phyloP scores from a whole-genome alignment of 2,888 invertebrate genomes.

The Falcaria lacertinaria region DNA sequence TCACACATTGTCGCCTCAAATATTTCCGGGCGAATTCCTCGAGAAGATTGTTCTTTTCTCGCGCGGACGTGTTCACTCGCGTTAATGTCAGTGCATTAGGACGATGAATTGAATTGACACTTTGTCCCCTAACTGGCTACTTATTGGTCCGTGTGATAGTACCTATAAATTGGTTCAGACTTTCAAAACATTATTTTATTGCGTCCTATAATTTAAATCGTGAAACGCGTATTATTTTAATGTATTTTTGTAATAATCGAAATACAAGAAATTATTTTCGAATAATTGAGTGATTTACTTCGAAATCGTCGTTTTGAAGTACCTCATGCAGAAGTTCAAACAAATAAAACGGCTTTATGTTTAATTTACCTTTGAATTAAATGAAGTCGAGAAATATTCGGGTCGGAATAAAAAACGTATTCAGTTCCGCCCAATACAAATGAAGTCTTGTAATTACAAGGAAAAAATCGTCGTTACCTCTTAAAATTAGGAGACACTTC shows the following conservation, averaged over 20 bases:
- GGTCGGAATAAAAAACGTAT: background rate
- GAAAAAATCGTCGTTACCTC: constrained; percentile 6
- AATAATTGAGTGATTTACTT: too few relatives aligned
- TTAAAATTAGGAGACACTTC: constrained; percentile 14
- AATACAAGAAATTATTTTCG: too few relatives aligned
- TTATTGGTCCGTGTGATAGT: constrained; percentile 23
- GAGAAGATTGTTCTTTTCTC: constrained; percentile 6
- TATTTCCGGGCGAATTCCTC: constrained; percentile 2
- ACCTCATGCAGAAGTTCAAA: too few relatives aligned
- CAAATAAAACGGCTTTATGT: too few relatives aligned
- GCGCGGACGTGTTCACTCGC: constrained; percentile 16
- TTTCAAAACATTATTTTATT: background rate
- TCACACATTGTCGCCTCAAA: constrained; percentile 1
- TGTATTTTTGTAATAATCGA: too few relatives aligned
- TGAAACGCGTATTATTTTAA: too few relatives aligned
- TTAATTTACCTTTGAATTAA: too few relatives aligned
- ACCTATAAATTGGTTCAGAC: background rate
- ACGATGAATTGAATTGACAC: constrained; percentile 37
- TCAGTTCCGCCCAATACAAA: background rate
- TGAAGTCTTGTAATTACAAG: background rate
- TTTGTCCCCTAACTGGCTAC: constrained; percentile 28
- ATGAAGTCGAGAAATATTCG: too few relatives aligned
- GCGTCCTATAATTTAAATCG: background rate
- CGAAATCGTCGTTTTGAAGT: too few relatives aligned
- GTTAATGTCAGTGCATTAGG: constrained; percentile 30